Base-by-base conservation (phyloP, 1,140 invertebrate genomes). In the Pseudomyrmex gracilis region DNA sequence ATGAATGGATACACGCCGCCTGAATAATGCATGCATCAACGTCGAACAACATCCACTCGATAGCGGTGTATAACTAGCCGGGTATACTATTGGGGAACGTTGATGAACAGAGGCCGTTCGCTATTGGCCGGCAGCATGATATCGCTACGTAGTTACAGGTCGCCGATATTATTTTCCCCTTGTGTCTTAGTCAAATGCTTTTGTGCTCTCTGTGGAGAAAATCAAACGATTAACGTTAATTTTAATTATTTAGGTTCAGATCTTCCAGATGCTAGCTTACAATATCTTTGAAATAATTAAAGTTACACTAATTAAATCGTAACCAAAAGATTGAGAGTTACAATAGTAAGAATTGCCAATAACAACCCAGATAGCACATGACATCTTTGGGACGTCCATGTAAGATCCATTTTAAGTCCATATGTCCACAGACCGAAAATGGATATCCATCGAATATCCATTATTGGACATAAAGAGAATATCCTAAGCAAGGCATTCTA, bases 21-120 rank as follows among this genome's bases (percentile, higher is more conserved):
- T 92, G 91, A 92, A 92, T 92, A 91, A 92, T 92, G 90, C 90
- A 92, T 92, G 87, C 85, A 88, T 91, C 88, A 87, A 86, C 86
- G 88, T 86, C 85, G 88, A 86, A 90, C 85, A 90, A 90, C 89
- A 86, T 89, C 84, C 73, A 89, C 80, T 89, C 87, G 84, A 82
- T 88, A 77, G 51, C 67, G 15, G 60, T 86, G 84, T 86, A 86
- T 84, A 89, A 88, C 87, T 58, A 85, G 68, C 76, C 60, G 47
- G 58, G 57, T 49, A 51, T 82, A 74, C 73, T 71, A 61, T 73
- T 34, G 49, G 60, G 60, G 55, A 76, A 88, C 84, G 70, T 89
- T 88, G 80, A 88, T 86, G 77, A 85, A 89, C 73, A 73, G 34
- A n/a, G 73, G 61, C 70, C 60, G 73, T 20, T 70, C 68, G 73